Evolutionary conservation across 2,797 vertebrate species (phyloP).

Genomic region (Alectoris magna): DNA sequence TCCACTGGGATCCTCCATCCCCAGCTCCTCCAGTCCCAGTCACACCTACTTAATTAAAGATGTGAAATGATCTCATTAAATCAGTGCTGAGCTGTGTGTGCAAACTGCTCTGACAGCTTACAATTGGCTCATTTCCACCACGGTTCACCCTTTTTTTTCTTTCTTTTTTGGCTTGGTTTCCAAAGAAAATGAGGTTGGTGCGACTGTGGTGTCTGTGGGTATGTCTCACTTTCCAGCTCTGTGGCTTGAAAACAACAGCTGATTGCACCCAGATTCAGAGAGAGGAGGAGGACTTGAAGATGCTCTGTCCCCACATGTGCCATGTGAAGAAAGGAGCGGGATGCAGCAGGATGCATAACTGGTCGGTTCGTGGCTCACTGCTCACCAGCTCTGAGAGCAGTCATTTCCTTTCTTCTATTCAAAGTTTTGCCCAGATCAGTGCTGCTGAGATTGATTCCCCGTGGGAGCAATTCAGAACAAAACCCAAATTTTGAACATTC

Average conservation of each 20-base stretch:
- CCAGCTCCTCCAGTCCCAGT: not conserved
- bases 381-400: not conserved
- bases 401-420: not conserved
- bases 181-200: not conserved
- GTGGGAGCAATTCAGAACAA: not conserved
- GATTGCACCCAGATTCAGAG: not conserved
- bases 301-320: accelerated
- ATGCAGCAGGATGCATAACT: not conserved
- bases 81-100: not conserved
- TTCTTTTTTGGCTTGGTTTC: conserved; percentile 1
- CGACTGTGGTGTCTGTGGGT: not conserved
- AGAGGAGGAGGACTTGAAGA: not conserved
- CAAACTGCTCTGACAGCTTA: not conserved
- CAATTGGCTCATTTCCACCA: not conserved
- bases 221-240: not conserved
- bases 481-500: not conserved
- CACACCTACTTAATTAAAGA: conserved; percentile 46
- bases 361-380: not conserved
- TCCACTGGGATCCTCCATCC: not conserved
- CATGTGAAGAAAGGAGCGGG: not conserved
- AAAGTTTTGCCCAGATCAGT: not conserved
- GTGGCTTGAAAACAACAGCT: not conserved
- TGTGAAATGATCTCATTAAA: conserved; percentile 57
- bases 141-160: not conserved
- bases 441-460: not conserved